Percentiles rank a stretch among this genome's conserved stretches.
These are phyloP conservation scores for Gopherus flavomarginatus DNA, from an alignment of 2,113 vertebrate species.

Conservation along the genomic window DNA sequence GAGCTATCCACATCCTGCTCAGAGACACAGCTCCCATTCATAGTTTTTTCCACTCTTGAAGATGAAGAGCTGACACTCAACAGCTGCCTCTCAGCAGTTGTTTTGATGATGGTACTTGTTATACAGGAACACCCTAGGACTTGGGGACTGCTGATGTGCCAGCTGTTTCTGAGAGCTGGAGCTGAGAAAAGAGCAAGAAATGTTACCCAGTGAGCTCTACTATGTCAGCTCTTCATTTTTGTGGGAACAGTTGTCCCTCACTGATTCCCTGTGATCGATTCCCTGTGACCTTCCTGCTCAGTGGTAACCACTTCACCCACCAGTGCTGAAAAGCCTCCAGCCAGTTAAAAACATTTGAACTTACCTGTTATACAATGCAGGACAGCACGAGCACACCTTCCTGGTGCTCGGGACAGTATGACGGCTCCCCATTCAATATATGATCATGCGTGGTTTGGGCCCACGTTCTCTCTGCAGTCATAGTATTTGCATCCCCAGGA, in stretches of 20 bases:
- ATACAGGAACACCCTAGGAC: background rate
- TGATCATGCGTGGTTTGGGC: rapidly evolving
- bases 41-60: conserved; percentile 40
- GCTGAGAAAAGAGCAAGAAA: conserved; percentile 43
- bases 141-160: background rate
- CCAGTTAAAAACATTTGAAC: background rate
- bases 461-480: rapidly evolving
- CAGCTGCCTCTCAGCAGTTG: background rate
- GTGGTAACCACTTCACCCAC: background rate
- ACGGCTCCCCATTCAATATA: background rate
- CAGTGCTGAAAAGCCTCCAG: background rate
- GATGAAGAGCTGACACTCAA: background rate
- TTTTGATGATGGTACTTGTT: background rate
- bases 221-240: background rate
- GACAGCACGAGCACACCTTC: rapidly evolving
- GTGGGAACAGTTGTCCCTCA: background rate
- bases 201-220: background rate
- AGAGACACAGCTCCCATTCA: conserved; percentile 76
- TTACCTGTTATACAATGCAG: rapidly evolving
- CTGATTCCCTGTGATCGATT: background rate
- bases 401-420: background rate
- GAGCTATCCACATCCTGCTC: conserved; percentile 73
- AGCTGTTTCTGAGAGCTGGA: background rate
- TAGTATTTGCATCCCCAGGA: rapidly evolving
- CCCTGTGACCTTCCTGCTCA: background rate